Conservation (phyloP, 2,113 vertebrate species). For the Urocynchramus pylzowi region DNA sequence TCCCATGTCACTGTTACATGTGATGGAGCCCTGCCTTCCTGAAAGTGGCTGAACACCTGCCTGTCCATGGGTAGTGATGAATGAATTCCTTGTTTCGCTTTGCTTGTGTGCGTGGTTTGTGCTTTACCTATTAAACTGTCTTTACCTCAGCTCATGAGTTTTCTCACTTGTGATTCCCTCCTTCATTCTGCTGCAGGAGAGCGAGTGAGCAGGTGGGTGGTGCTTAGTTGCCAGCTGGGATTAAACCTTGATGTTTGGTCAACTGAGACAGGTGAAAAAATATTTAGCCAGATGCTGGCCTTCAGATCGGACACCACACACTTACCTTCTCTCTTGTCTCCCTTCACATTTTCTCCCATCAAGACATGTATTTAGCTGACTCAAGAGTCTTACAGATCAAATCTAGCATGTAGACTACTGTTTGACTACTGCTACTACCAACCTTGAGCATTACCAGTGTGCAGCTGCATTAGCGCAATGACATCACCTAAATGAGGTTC, state of each 20-base stretch:
- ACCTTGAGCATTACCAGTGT: background rate
- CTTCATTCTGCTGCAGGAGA: background rate
- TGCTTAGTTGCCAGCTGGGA: background rate
- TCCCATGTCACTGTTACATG: accelerated
- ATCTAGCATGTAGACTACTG: background rate
- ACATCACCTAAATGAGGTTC: background rate
- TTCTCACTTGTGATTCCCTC: background rate
- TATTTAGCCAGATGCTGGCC: background rate
- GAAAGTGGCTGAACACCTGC: background rate
- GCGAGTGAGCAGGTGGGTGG: background rate
- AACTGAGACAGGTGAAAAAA: background rate
- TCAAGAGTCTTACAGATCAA: background rate
- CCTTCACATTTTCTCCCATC: background rate
- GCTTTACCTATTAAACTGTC: background rate
- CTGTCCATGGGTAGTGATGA: background rate
- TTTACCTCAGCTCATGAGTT: background rate
- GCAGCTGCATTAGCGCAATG: background rate
- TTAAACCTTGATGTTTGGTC: background rate
- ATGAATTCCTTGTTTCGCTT: background rate
- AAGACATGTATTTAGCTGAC: background rate
- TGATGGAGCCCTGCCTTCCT: background rate
- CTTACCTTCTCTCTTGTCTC: background rate
- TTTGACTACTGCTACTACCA: background rate
- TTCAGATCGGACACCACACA: background rate
- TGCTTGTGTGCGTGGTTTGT: background rate